Percentiles rank a stretch among this genome's conserved stretches.
Evolutionary conservation across 2,888 invertebrate species (phyloP).

Genomic region (Asteroscopus sphinx): DNA sequence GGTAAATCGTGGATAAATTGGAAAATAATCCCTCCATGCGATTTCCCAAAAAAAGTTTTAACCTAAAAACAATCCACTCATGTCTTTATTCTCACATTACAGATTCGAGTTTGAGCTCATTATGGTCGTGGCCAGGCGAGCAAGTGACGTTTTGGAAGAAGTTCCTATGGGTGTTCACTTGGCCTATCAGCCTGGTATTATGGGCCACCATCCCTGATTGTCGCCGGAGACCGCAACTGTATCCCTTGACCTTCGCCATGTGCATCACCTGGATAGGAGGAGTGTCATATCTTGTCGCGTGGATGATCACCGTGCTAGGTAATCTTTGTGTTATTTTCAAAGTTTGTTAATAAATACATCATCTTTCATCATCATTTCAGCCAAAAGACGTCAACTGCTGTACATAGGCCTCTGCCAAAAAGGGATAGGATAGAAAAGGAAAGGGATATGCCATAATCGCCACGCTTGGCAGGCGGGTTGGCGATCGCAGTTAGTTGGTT

Average conservation of each 20-base stretch:
- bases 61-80: no score
- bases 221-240: slow-evolving; percentile 90
- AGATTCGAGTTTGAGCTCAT: slow-evolving; percentile 72
- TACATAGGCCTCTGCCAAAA: no score
- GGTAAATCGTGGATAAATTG: no score
- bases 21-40: no score
- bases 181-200: slow-evolving; percentile 93
- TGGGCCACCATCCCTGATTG: slow-evolving; percentile 95
- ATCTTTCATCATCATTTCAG: no score
- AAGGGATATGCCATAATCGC: no score
- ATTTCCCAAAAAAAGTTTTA: no score
- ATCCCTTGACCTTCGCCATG: slow-evolving; percentile 93
- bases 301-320: slow-evolving; percentile 96
- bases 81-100: slow-evolving; percentile 16
- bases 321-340: neutral
- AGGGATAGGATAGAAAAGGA: no score
- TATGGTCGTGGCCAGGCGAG: slow-evolving; percentile 90
- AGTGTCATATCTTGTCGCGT: slow-evolving; percentile 95
- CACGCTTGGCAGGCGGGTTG: no score
- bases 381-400: no score
- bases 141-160: slow-evolving; percentile 78
- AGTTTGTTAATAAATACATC: no score
- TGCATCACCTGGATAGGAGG: slow-evolving; percentile 95
- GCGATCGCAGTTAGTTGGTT: no score
- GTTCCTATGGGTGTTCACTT: slow-evolving; percentile 91